phyloP scores from a whole-genome alignment of 2,888 invertebrate species.

The Lithophane leautieri region DNA sequence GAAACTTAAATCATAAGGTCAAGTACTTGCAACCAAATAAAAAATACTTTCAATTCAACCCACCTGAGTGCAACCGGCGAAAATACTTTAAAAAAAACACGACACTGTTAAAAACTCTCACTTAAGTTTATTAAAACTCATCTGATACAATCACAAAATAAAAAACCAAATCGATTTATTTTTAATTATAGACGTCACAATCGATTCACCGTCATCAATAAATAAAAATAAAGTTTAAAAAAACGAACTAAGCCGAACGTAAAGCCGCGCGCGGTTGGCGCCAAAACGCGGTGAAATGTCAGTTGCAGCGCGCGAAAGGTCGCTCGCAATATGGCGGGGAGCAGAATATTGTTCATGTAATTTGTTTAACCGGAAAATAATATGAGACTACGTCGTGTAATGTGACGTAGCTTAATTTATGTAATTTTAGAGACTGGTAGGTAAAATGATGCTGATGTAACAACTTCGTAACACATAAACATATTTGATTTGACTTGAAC shows the following conservation, averaged over 20 bases:
- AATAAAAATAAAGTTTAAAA: constrained; percentile 23
- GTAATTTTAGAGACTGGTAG: constrained; percentile 5
- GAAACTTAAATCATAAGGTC: constrained; percentile 43
- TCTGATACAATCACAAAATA: constrained; percentile 11
- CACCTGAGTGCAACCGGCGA: constrained; percentile 44
- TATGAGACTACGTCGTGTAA: constrained; percentile 51
- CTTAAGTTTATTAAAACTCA: constrained; percentile 13
- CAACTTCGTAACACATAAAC: neutral
- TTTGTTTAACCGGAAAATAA: constrained; percentile 63
- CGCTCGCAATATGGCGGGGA: constrained; percentile 75
- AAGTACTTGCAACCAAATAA: constrained; percentile 13
- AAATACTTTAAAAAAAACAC: constrained; percentile 32
- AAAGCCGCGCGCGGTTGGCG: constrained; percentile 74
- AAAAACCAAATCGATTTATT: neutral
- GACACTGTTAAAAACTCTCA: constrained; percentile 47
- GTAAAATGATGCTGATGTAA: neutral
- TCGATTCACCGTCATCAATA: constrained; percentile 19
- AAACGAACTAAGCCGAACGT: constrained; percentile 29
- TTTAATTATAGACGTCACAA: constrained; percentile 16
- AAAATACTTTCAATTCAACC: constrained; percentile 37
- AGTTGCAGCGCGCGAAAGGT: constrained; percentile 77
- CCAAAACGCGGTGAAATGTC: constrained; percentile 84
- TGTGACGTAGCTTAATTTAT: constrained; percentile 43
- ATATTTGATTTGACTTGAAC: neutral
- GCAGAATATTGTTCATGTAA: constrained; percentile 67